Conservation (phyloP, 1,140 invertebrate species). For the Drosophila rhopaloa region DNA sequence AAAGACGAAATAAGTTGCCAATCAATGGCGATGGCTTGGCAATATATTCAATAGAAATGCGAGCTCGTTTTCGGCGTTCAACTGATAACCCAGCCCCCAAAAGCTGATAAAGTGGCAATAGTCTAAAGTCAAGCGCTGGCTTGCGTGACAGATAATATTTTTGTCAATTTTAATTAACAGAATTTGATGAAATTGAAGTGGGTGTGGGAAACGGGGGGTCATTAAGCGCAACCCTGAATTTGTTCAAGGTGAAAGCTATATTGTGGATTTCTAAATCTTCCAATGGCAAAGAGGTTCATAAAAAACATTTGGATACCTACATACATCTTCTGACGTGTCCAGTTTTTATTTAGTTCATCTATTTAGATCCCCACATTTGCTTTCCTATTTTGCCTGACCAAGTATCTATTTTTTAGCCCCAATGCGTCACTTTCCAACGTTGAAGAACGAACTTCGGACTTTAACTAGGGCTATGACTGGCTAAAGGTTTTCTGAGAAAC, state of each 20-base stretch:
- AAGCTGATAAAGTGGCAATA: constrained; percentile 50
- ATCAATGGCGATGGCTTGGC: constrained; percentile 14
- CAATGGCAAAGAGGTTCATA: background rate
- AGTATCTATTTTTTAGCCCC: constrained; percentile 11
- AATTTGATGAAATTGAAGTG: constrained; percentile 43
- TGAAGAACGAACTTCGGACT: constrained; percentile 26
- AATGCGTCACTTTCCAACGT: constrained; percentile 38
- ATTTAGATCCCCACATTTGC: constrained; percentile 13
- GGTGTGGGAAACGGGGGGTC: too few relatives aligned
- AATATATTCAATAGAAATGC: constrained; percentile 15
- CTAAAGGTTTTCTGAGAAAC: constrained; percentile 9
- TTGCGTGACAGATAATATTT: constrained; percentile 71
- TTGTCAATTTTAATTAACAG: constrained; percentile 63
- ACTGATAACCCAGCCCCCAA: constrained; percentile 46
- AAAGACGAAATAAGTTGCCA: background rate
- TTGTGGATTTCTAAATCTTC: background rate
- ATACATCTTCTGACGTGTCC: constrained; percentile 1
- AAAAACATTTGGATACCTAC: background rate
- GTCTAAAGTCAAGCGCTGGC: constrained; percentile 24
- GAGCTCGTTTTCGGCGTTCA: constrained; percentile 10
- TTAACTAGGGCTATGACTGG: constrained; percentile 30
- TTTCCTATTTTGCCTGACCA: background rate
- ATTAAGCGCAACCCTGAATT: background rate
- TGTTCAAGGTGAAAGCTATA: background rate
- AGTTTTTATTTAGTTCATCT: background rate